Conservation (phyloP, 2,888 invertebrate species). For the Drosophila nr. fundita region DNA sequence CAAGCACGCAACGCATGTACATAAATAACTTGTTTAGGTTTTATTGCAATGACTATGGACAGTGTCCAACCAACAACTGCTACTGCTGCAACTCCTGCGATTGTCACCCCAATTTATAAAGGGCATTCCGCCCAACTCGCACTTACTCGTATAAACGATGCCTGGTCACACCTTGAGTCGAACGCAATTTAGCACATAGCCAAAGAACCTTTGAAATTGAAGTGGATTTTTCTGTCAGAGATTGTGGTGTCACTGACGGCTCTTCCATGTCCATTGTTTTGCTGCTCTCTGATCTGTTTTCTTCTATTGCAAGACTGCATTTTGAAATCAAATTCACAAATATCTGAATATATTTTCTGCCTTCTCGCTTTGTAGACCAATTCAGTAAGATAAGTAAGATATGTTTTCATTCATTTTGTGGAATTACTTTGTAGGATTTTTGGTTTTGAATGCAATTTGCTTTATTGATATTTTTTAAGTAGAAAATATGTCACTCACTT, state of each 20-base stretch:
- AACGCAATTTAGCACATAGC: slow-evolving; percentile 66
- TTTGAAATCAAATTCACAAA: slow-evolving; percentile 68
- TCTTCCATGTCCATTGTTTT: not conserved
- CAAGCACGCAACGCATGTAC: slow-evolving; percentile 71
- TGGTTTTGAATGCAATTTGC: not conserved
- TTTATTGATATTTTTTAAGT: not conserved
- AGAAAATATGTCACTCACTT: too few relatives aligned
- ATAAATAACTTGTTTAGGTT: slow-evolving; percentile 79
- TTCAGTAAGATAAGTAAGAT: too few relatives aligned
- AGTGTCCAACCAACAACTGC: slow-evolving; percentile 28
- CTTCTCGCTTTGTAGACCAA: not conserved
- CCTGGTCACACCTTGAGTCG: slow-evolving; percentile 65
- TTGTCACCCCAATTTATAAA: slow-evolving; percentile 72
- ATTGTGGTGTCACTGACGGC: slow-evolving; percentile 12
- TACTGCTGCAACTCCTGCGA: slow-evolving; percentile 21
- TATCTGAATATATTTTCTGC: slow-evolving; percentile 14
- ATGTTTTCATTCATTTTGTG: not conserved
- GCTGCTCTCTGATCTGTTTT: slow-evolving; percentile 4
- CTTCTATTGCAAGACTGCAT: slow-evolving; percentile 20
- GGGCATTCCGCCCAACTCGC: slow-evolving; percentile 41
- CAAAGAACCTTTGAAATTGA: slow-evolving; percentile 14
- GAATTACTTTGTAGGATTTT: not conserved
- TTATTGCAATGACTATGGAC: slow-evolving; percentile 55
- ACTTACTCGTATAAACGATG: slow-evolving; percentile 42
- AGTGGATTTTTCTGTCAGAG: slow-evolving; percentile 51